Base-by-base conservation (phyloP, 2,888 invertebrate species). In the Brachyptera risi region DNA sequence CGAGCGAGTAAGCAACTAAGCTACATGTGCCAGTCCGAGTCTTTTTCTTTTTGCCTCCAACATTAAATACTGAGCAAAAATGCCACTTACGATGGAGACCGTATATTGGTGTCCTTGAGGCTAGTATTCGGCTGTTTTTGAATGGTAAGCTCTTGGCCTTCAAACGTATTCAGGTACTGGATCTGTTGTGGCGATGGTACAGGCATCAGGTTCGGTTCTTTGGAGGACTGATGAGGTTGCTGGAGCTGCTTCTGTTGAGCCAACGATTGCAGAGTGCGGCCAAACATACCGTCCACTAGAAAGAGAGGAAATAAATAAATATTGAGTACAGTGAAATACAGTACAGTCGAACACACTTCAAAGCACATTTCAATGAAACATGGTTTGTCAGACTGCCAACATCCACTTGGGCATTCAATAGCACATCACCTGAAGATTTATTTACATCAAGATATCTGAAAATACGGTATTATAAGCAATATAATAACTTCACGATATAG, bases 141-240 rank as follows among this genome's bases (percentile, higher is more conserved):
- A 78, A 96, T 96, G 69, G 94, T 95, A 72, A 96, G 79, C 78
- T 96, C 96, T 82, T 96, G 95, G 65, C 94, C 94, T 82, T 96
- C 95, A 76, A 96, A 95, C 69, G 93, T 90, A 80, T 92, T 94
- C 72, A 95, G 85, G 80, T 95, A 96, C 69, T 92, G 93, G 74
- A 96, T 94, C 82, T 94, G 95, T 78, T 95, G 94, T 61, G 96
- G 96, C 67, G 95, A 95, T 67, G 96, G 95, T 70, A 96, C 95
- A 66, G 95, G 95, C 90, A 95, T 92, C 72, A 95, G 81, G 76
- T 93, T 94, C 58, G 92, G 90, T 76, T 92, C 92, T 79, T 91
- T 90, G 63, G 75, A 71, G 42, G 72, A 59, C 35, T 68, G 69
- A 47, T 70, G 68, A 54, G 75, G 75, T 49, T 74, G 68, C 69